phyloP scores from a whole-genome alignment of 2,888 invertebrate species.

The Scaptomyza caliginosa region DNA sequence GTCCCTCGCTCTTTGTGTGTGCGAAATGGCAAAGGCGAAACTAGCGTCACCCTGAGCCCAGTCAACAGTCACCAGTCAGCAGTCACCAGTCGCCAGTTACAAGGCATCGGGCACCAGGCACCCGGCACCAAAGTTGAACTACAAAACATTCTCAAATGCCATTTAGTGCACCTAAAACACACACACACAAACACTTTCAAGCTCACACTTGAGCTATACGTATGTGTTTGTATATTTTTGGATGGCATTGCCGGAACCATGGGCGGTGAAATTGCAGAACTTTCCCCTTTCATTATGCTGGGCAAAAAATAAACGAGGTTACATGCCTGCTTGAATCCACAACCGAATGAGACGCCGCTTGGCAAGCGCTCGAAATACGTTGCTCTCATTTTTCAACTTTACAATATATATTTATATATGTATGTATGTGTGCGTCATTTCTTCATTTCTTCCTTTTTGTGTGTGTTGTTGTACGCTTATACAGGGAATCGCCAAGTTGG shows the following conservation, averaged over 20 bases:
- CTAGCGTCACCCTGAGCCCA: slow-evolving; percentile 51
- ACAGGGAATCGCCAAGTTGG: slow-evolving; percentile 64
- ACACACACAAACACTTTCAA: slow-evolving; percentile 28
- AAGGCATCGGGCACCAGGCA: slow-evolving; percentile 15
- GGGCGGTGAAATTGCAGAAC: slow-evolving; percentile 77
- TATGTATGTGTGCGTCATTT: background rate
- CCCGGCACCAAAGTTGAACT: slow-evolving; percentile 67
- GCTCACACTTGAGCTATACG: slow-evolving; percentile 6
- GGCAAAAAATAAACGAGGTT: slow-evolving; percentile 73
- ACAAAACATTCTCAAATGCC: slow-evolving; percentile 77
- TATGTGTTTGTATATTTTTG: slow-evolving; percentile 33
- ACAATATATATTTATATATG: slow-evolving; percentile 28
- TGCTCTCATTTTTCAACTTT: slow-evolving; percentile 63
- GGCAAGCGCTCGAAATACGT: slow-evolving; percentile 53
- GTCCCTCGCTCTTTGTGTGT: no score
- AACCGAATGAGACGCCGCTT: slow-evolving; percentile 75
- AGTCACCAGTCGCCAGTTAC: slow-evolving; percentile 1
- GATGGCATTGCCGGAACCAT: slow-evolving; percentile 69
- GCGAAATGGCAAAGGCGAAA: slow-evolving; percentile 74
- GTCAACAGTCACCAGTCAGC: slow-evolving; percentile 14
- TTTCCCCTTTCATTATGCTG: slow-evolving; percentile 78
- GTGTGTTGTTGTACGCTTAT: slow-evolving; percentile 7
- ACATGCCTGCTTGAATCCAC: slow-evolving; percentile 77
- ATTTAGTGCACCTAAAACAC: slow-evolving; percentile 68
- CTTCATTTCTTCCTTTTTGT: slow-evolving; percentile 10